These are phyloP conservation scores for Dasysyrphus albostriatus DNA, from an alignment of 2,888 invertebrate species.

Conservation along the genomic window DNA sequence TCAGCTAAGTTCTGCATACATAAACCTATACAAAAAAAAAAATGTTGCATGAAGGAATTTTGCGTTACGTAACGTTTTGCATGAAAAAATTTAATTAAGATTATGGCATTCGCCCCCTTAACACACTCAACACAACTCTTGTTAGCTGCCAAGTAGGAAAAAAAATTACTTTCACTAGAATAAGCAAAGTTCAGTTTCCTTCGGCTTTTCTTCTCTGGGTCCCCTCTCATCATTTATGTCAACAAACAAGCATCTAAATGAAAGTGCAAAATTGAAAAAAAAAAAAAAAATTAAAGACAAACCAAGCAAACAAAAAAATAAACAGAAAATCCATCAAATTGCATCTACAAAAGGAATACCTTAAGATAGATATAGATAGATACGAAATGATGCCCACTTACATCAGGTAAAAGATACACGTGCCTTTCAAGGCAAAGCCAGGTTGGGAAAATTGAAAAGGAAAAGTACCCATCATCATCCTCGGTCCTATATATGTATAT, in stretches of 20 bases:
- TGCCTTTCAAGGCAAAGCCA: conserved; percentile 54
- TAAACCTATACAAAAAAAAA: conserved; percentile 26
- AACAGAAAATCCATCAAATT: conserved; percentile 54
- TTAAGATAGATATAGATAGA: neutral
- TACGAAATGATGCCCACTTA: conserved; percentile 12
- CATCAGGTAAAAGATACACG: conserved; percentile 52
- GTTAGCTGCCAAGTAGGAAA: neutral
- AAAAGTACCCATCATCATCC: conserved; percentile 49
- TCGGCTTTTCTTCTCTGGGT: too few species aligned
- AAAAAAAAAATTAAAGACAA: conserved; percentile 8
- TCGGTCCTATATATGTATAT: conserved; percentile 23
- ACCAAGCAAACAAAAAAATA: neutral
- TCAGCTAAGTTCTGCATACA: neutral
- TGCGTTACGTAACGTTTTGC: conserved; percentile 34
- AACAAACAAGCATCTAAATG: conserved; percentile 55
- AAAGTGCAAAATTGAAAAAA: conserved; percentile 41
- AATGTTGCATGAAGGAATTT: conserved; percentile 50
- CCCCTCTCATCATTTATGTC: conserved; percentile 26
- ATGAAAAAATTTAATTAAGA: conserved; percentile 44
- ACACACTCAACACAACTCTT: conserved; percentile 1
- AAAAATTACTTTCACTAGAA: conserved; percentile 62
- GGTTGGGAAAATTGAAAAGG: conserved; percentile 57
- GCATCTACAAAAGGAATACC: conserved; percentile 43
- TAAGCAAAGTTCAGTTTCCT: conserved; percentile 38
- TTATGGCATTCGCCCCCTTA: conserved; percentile 24